Base-by-base conservation (phyloP, 64 coral and sea anemone species). In the Platygyra sinensis region DNA sequence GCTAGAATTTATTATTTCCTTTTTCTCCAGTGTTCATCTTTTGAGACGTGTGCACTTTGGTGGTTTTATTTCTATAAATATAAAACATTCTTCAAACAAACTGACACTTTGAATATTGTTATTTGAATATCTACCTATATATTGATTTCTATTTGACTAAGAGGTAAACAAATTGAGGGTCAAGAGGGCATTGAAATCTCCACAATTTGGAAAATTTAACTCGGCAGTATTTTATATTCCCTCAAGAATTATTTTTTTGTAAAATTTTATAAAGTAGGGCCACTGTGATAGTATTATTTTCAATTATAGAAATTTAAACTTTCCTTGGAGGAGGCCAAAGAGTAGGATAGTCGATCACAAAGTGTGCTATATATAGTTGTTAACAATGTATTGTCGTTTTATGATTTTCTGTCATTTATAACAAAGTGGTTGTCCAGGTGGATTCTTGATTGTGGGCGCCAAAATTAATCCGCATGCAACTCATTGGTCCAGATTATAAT, bases 341-440 rank as follows among this genome's bases (percentile, higher is more conserved):
- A 69, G 22, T 11, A 2, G 25, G 20, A 64, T 12, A 0, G 19
- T 19, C 13, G 28, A 38, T 28, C 32, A 52, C 62, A 71, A n/a
- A 50, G 62, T 67, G 81, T 71, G 62, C 28, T 50, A n/a, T 18
- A 12, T 31, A 67, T 25, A 20, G 32, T 49, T 67, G 32, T 49
- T 18, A 83, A n/a, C 30, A 62, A 69, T 52, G 32, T 65, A 57
- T 85, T 71, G 81, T 51, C 62, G 38, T 85, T 69, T 71, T 71
- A 32, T 25, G 36, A 39, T 84, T 67, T 71, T 46, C 30, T 19
- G 59, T 79, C 2, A 79, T 79, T 64, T 36, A 36, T 36, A 83
- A 18, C 60, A 6, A 85, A 85, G 38, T 63, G 62, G 14, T 12
- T 28, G 16, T 85, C 36, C 63, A 24, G 5, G 11, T 3, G 38